Base-by-base conservation (phyloP, 2,888 invertebrate genomes). In the Heteromyza rotundicornis region DNA sequence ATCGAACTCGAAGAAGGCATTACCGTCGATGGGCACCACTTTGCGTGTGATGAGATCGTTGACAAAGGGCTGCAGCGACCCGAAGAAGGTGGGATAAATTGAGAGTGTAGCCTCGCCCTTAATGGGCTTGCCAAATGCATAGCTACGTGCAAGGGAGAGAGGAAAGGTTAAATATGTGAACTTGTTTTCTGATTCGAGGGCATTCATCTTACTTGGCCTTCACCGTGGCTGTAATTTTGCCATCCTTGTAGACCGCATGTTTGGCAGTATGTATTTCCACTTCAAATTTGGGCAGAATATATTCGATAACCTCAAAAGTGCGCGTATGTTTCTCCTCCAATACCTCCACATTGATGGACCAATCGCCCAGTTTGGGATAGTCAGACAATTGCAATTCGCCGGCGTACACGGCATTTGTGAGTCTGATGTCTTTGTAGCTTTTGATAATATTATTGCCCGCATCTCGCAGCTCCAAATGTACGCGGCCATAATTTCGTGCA, bases 221-320 rank as follows among this genome's bases (percentile, higher is more conserved):
- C 2, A 98, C 87, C 20, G 92, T 91, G 22, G 92, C 92, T 5
- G 87, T 87, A 57, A 97, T 88, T 72, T 89, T 89, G 52, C 90
- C 91, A 66, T 95, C 94, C 71, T 90, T 91, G 80, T 95, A 94
- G 12, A 95, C 91, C 2, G 90, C 89, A 81, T 94, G 94, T 59
- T 91, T 88, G 0, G 95, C 92, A 50, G 95, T 88, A 66, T 92
- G 89, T 65, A 98, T 90, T 35, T 89, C 89, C 63, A 98, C 93
- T 75, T 96, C 90, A 84, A 97, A 98, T 79, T 96, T 96, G 0
- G 98, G 98, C 69, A 95, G 84, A 59, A 98, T 92, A 74, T 95
- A 96, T 83, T 95, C 94, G 7, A 95, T 94, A 5, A 97, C 93
- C 78, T 92, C 88, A 61, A 84, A 83, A 10, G 72, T 73, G 59